Evolutionary conservation across 1,140 invertebrate species (phyloP).

Genomic region (Aphelinus atriplicis): DNA sequence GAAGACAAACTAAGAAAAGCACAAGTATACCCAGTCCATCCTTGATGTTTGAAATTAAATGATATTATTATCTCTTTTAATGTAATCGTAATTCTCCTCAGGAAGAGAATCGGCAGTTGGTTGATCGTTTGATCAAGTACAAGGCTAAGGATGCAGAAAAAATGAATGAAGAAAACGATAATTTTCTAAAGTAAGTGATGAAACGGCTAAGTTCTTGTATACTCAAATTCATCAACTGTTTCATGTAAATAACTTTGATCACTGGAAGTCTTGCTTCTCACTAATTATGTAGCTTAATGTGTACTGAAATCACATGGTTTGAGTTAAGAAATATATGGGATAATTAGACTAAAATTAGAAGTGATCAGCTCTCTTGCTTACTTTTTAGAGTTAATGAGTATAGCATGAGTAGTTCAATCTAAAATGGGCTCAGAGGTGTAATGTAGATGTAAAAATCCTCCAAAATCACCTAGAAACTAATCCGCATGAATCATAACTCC

Average conservation of each 20-base stretch:
- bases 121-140: slow-evolving; percentile 88
- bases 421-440: background rate
- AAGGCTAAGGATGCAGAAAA: slow-evolving; percentile 94
- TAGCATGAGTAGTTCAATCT: slow-evolving; percentile 1
- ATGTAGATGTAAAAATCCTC: background rate
- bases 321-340: slow-evolving; percentile 11
- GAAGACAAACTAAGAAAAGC: slow-evolving; percentile 89
- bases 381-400: slow-evolving; percentile 19
- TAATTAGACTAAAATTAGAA: slow-evolving; percentile 17
- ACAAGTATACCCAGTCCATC: slow-evolving; percentile 70
- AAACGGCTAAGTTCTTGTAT: background rate
- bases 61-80: background rate
- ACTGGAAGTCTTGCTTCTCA: slow-evolving; percentile 16
- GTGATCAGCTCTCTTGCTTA: slow-evolving; percentile 4
- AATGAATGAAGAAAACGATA: slow-evolving; percentile 94
- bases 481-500: slow-evolving; percentile 1
- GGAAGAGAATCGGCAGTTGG: slow-evolving; percentile 89
- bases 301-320: slow-evolving; percentile 2
- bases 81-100: slow-evolving; percentile 63
- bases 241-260: background rate
- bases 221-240: slow-evolving; percentile 8
- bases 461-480: slow-evolving; percentile 3
- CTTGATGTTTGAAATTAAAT: background rate
- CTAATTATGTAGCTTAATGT: slow-evolving; percentile 13
- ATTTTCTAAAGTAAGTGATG: slow-evolving; percentile 81